Base-by-base conservation (phyloP, 2,797 vertebrate genomes). In the Cossypha polioptera region DNA sequence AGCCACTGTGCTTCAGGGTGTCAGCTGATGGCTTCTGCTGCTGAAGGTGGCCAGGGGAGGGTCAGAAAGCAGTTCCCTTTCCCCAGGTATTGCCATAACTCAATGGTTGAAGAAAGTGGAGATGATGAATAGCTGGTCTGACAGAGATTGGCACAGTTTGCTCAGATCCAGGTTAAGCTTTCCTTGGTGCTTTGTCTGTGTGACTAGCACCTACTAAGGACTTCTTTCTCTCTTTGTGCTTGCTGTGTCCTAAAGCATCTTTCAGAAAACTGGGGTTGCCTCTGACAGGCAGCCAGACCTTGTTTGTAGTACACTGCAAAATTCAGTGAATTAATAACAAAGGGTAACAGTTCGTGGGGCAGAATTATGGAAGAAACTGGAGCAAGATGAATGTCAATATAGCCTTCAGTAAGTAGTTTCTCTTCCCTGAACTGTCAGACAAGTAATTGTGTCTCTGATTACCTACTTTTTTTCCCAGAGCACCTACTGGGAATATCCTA, bases 1-100 rank as follows among this genome's bases (percentile, higher is more conserved):
- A 95, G 85, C 71, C 13, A 1, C 63, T 80, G 57, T 55, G 79
- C 75, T 94, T 76, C 65, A 79, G 59, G 33, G 75, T 89, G 68
- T 71, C 84, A 92, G 42, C 40, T 91, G 92, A 92, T 92, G 94
- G 61, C 91, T 74, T 69, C 65, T 95, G 45, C 57, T 83, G 62
- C 33, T 67, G 47, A 40, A 68, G 47, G 79, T 74, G 54, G 54
- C 38, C 35, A 86, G 19, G 59, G 54, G 31, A 88, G 73, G 53
- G 47, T 79, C 80, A 91, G 55, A 73, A 84, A 91, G 31, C 40
- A 81, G 54, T 77, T 95, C 75, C 84, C 62, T 65, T 55, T 38
- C 14, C 22, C 86, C 54, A 47, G 2, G 3, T 20, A 4, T 35
- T 58, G n/a, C 29, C 7, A 12, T 50, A 86, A 95, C 66, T 79